phyloP scores from a whole-genome alignment of 2,888 invertebrate genomes.

The Synanthedon tipuliformis region DNA sequence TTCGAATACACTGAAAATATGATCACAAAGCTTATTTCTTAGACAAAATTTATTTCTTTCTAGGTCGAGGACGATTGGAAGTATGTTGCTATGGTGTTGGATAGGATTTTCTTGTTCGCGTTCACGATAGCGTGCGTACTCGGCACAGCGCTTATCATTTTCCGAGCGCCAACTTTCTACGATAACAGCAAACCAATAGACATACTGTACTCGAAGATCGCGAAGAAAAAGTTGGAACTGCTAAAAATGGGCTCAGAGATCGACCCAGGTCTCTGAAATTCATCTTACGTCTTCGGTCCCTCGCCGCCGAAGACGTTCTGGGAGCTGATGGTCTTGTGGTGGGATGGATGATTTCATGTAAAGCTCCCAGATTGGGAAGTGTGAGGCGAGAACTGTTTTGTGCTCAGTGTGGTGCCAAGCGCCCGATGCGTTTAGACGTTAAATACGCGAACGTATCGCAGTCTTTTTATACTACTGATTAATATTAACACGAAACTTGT shows the following conservation, averaged over 20 bases:
- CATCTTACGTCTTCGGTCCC: slow-evolving; percentile 76
- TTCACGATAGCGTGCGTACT: slow-evolving; percentile 94
- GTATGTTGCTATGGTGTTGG: slow-evolving; percentile 96
- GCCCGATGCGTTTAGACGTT: slow-evolving; percentile 53
- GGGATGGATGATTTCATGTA: slow-evolving; percentile 66
- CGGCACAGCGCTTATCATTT: slow-evolving; percentile 89
- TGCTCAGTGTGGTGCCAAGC: slow-evolving; percentile 64
- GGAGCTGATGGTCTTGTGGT: slow-evolving; percentile 70
- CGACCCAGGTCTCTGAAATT: slow-evolving; percentile 76
- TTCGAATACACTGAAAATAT: neutral
- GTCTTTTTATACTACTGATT: slow-evolving; percentile 56
- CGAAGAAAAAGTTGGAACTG: slow-evolving; percentile 89
- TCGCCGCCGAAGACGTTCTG: slow-evolving; percentile 76
- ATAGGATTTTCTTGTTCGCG: slow-evolving; percentile 94
- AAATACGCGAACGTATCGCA: slow-evolving; percentile 51
- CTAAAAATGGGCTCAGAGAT: slow-evolving; percentile 86
- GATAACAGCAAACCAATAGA: slow-evolving; percentile 91
- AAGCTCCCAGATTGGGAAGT: slow-evolving; percentile 49
- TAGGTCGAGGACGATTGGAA: slow-evolving; percentile 99
- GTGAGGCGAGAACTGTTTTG: slow-evolving; percentile 56
- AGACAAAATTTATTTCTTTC: slow-evolving; percentile 11
- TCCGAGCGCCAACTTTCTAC: slow-evolving; percentile 92
- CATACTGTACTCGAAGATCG: slow-evolving; percentile 90
- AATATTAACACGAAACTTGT: slow-evolving; percentile 32
- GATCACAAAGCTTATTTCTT: neutral